phyloP scores from a whole-genome alignment of 2,797 vertebrate genomes.

The Alectoris magna region DNA sequence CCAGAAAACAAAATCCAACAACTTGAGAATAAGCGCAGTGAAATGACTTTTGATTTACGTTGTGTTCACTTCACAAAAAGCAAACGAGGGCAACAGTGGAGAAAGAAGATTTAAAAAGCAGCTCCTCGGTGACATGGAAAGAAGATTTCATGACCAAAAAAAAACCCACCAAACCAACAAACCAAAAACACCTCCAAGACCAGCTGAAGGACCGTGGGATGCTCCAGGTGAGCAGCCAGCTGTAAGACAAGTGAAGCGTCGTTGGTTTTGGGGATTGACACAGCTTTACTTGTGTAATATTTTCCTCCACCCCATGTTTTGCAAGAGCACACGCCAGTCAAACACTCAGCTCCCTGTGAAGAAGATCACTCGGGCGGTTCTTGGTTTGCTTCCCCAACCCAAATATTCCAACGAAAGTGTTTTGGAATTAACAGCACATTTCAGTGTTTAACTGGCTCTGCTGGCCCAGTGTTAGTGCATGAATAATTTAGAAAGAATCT shows the following conservation, averaged over 20 bases:
- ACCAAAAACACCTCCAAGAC: background rate
- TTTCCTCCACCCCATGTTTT: background rate
- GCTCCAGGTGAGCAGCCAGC: background rate
- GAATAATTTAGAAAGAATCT: slow-evolving; percentile 35
- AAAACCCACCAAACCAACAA: background rate
- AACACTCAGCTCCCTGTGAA: background rate
- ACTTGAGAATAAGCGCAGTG: background rate
- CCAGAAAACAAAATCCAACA: background rate
- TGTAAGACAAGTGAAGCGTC: background rate
- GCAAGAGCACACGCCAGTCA: background rate
- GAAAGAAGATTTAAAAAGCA: background rate
- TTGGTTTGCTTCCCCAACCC: slow-evolving; percentile 31
- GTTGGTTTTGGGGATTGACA: background rate
- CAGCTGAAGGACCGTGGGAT: background rate
- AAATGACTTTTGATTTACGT: background rate
- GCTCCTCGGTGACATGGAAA: background rate
- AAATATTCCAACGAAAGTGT: slow-evolving; percentile 32
- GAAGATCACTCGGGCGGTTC: background rate
- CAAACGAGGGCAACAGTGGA: background rate
- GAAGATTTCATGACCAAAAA: background rate
- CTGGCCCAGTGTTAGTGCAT: background rate
- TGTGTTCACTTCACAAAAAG: background rate
- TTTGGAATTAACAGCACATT: slow-evolving; percentile 13
- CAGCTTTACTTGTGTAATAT: background rate
- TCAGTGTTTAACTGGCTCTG: background rate